Percentiles rank a stretch among this genome's conserved stretches.
phyloP scores from a whole-genome alignment of 2,113 vertebrate genomes.

The Sylvia atricapilla region DNA sequence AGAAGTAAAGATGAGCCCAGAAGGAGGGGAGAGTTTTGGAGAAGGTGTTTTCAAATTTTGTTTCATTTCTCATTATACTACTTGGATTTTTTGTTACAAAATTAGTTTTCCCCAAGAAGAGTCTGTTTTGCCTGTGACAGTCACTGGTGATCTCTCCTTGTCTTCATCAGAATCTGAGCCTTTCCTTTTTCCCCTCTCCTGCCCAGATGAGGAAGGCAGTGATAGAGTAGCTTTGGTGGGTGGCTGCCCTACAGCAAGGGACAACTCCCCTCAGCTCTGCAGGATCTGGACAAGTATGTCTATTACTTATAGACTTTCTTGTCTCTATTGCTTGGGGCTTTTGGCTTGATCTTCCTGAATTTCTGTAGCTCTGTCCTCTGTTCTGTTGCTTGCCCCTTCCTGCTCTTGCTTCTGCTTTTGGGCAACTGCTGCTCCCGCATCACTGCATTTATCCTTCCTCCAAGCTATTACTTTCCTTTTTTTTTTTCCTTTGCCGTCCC shows the following conservation, averaged over 20 bases:
- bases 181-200: not conserved
- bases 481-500: not conserved
- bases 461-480: not conserved
- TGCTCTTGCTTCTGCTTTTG: not conserved
- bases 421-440: not conserved
- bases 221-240: not conserved
- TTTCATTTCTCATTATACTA: not conserved
- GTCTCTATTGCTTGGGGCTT: not conserved
- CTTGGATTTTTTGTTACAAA: not conserved
- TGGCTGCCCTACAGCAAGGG: not conserved
- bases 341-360: not conserved
- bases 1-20: accelerated
- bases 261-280: not conserved
- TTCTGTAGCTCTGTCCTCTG: not conserved
- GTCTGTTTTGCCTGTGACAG: not conserved
- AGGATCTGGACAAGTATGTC: not conserved
- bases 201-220: not conserved
- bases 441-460: not conserved
- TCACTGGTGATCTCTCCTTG: not conserved
- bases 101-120: not conserved
- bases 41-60: not conserved
- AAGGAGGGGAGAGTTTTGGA: not conserved
- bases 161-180: not conserved
- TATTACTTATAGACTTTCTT: not conserved
- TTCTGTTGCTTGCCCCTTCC: not conserved